These are phyloP conservation scores for Emmelina monodactyla DNA, from an alignment of 2,888 invertebrate species.

Conservation along the genomic window DNA sequence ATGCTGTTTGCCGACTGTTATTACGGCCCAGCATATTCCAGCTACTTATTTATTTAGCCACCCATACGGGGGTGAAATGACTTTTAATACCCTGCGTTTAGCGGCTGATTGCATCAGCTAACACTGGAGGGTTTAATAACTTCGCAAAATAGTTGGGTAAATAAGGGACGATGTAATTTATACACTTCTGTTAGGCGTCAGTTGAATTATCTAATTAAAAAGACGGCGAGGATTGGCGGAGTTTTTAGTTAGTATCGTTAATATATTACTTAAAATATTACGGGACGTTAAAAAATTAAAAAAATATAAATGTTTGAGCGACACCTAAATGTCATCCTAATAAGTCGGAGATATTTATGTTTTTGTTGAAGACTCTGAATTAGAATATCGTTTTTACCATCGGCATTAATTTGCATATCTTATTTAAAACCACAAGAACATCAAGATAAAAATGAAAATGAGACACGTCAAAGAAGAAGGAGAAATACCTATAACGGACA, in stretches of 20 bases:
- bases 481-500: constrained; percentile 43
- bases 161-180: constrained; percentile 1
- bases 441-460: constrained; percentile 60
- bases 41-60: constrained; percentile 59
- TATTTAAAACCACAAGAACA: constrained; percentile 58
- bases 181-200: background rate
- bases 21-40: constrained; percentile 55
- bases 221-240: background rate
- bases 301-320: constrained; percentile 16
- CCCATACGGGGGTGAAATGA: constrained; percentile 53
- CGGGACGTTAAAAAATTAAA: too few relatives aligned
- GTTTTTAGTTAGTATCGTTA: too few relatives aligned
- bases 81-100: constrained; percentile 53
- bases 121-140: constrained; percentile 14
- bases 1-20: constrained; percentile 66
- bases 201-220: background rate
- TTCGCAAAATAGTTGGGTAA: background rate
- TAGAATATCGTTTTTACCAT: background rate
- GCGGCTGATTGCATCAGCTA: constrained; percentile 39
- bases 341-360: too few relatives aligned
- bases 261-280: background rate
- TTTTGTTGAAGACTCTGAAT: background rate
- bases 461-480: constrained; percentile 50
- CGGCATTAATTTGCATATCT: constrained; percentile 49
- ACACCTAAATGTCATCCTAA: too few relatives aligned